These are phyloP conservation scores for Nasonia giraulti DNA, from an alignment of 1,140 invertebrate species.

Conservation along the genomic window DNA sequence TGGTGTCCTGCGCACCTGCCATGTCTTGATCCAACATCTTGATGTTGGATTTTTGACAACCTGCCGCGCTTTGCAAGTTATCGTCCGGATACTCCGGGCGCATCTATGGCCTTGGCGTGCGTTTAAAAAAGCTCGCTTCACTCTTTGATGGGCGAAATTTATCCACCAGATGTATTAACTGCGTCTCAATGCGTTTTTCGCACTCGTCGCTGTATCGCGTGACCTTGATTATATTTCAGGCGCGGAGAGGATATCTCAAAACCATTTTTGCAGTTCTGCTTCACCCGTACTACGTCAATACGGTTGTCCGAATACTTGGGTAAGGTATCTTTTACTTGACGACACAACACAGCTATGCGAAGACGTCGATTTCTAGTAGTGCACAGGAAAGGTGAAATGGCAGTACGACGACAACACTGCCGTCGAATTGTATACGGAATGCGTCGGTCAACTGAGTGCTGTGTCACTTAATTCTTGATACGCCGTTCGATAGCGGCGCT, in stretches of 20 bases:
- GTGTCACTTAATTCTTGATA: neutral
- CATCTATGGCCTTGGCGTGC: neutral
- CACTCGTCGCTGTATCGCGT: neutral
- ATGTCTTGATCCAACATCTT: conserved; percentile 79
- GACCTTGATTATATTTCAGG: neutral
- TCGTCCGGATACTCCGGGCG: neutral
- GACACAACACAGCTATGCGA: neutral
- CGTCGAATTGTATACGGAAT: neutral
- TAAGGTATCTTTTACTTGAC: neutral
- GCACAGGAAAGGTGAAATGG: neutral
- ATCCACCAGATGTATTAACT: conserved; percentile 2
- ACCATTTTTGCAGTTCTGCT: neutral
- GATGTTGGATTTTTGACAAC: neutral
- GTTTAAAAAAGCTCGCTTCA: neutral
- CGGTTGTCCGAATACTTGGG: neutral
- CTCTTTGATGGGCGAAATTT: neutral
- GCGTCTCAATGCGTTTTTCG: neutral
- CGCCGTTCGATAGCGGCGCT: neutral
- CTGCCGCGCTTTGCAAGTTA: neutral
- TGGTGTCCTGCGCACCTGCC: conserved; percentile 93
- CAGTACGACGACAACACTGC: neutral
- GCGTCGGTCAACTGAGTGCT: neutral
- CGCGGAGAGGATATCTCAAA: too few relatives aligned
- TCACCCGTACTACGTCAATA: neutral
- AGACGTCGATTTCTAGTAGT: neutral